These are phyloP conservation scores for Blennius ocellaris DNA, from an alignment of 2,113 vertebrate species.

Conservation along the genomic window DNA sequence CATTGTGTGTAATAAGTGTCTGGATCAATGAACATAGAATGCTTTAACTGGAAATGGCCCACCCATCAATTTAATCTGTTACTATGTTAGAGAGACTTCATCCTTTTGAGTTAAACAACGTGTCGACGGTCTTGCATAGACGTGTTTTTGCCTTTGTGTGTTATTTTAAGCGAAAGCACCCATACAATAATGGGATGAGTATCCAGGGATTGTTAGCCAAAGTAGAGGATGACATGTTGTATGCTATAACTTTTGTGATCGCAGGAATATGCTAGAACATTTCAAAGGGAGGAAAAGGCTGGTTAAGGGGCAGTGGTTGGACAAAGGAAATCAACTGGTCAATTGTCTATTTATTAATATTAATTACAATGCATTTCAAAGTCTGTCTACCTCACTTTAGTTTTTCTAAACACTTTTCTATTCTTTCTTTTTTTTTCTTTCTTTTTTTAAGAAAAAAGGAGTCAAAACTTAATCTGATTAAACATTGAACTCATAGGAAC, in stretches of 20 bases:
- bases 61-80: slow-evolving; percentile 68
- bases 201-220: slow-evolving; percentile 84
- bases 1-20: slow-evolving; percentile 65
- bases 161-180: slow-evolving; percentile 78
- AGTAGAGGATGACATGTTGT: slow-evolving; percentile 80
- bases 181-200: slow-evolving; percentile 74
- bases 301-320: slow-evolving; percentile 72
- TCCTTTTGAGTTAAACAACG: slow-evolving; percentile 66
- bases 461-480: slow-evolving; percentile 60
- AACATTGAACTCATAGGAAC: slow-evolving; percentile 61
- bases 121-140: slow-evolving; percentile 63
- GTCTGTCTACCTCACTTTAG: slow-evolving; percentile 85
- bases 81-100: slow-evolving; percentile 64
- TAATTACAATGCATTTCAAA: slow-evolving; percentile 79
- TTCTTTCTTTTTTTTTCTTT: neutral
- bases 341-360: slow-evolving; percentile 81
- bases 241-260: slow-evolving; percentile 79
- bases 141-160: slow-evolving; percentile 74
- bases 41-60: slow-evolving; percentile 80
- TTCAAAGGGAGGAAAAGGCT: slow-evolving; percentile 76
- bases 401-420: slow-evolving; percentile 70
- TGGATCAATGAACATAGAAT: slow-evolving; percentile 75
- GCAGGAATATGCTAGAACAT: slow-evolving; percentile 80
- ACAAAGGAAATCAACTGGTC: slow-evolving; percentile 77
- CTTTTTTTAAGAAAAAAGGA: slow-evolving; percentile 7